Percentiles rank a stretch among this genome's conserved stretches.
These are phyloP conservation scores for Calidris pygmaea DNA, from an alignment of 2,113 vertebrate genomes.

Conservation along the genomic window DNA sequence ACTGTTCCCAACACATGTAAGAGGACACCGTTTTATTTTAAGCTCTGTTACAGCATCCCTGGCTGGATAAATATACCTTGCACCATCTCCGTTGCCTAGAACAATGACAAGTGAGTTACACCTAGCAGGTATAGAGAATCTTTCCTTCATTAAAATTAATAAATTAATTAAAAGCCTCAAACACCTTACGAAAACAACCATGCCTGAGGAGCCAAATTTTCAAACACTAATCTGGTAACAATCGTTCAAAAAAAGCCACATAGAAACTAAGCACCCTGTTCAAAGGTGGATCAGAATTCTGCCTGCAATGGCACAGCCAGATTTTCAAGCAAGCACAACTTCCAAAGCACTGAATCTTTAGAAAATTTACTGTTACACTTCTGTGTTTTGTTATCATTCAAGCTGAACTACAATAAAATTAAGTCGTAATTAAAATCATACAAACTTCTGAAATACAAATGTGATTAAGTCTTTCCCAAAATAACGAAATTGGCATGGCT, in stretches of 20 bases:
- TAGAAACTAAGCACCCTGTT: background rate
- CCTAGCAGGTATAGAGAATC: background rate
- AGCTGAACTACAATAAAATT: background rate
- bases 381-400: background rate
- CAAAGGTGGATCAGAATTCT: background rate
- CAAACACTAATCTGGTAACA: background rate
- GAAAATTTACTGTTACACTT: background rate
- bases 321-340: background rate
- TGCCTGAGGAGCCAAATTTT: background rate
- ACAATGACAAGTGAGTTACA: background rate
- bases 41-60: constrained; percentile 12
- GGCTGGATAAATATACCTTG: background rate
- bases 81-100: background rate
- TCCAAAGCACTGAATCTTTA: background rate
- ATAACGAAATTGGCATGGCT: background rate
- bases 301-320: background rate
- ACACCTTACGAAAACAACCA: background rate
- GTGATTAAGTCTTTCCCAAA: background rate
- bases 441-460: background rate
- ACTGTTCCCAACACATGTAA: background rate
- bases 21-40: constrained; percentile 67
- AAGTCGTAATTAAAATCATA: background rate
- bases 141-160: background rate
- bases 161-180: background rate
- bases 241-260: background rate